Evolutionary conservation across 2,113 vertebrate species (phyloP).

Genomic region (Microtus ochrogaster): DNA sequence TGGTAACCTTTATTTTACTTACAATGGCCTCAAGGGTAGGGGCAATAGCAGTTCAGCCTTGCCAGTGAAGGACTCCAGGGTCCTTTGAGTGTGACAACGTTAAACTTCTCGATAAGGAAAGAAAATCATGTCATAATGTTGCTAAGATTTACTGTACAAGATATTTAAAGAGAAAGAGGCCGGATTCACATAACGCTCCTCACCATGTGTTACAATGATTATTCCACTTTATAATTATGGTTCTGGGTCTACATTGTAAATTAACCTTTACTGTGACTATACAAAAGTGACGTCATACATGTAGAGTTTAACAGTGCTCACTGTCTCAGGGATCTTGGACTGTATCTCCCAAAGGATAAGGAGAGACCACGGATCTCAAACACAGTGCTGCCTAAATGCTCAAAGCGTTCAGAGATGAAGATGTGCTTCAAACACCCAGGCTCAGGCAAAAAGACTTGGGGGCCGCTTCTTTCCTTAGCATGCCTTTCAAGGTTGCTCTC

Average conservation of each 20-base stretch:
- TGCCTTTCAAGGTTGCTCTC: neutral
- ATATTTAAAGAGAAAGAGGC: neutral
- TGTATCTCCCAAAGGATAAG: too few relatives aligned
- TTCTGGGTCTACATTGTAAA: neutral
- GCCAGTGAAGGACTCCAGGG: neutral
- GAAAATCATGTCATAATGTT: neutral
- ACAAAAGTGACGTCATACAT: neutral
- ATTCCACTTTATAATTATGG: neutral
- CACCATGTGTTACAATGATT: neutral
- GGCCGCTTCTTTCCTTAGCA: neutral
- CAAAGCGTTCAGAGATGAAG: constrained; percentile 32
- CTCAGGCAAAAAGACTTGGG: neutral
- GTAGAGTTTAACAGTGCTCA: neutral
- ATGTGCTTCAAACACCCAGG: neutral
- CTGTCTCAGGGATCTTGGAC: too few relatives aligned
- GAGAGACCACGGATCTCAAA: neutral
- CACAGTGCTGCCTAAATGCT: neutral
- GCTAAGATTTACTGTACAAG: neutral
- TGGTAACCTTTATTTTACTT: neutral
- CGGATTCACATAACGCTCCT: neutral
- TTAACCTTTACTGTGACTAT: neutral
- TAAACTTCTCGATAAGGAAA: neutral
- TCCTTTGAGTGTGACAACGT: neutral
- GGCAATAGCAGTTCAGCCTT: too few relatives aligned
- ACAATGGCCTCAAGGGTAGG: neutral